Evolutionary conservation across 2,888 invertebrate species (phyloP), one percentile per base, ranked within the genome.

Genomic region (Clusia tigrina): DNA sequence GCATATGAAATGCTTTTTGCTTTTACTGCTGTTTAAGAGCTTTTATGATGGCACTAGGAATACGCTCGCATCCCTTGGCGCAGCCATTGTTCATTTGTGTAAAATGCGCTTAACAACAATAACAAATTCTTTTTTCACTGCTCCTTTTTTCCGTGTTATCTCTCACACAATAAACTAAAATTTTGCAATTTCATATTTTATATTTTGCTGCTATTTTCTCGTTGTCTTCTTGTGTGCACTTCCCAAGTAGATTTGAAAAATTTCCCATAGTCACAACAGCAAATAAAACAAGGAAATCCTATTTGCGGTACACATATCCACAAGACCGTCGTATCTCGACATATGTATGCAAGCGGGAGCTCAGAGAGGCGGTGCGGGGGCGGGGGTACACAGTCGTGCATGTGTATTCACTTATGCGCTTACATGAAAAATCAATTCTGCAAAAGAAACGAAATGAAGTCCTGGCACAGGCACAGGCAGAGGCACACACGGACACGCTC

Each of bases 351-450:
- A n/a, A n/a, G n/a, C n/a, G n/a, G n/a, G n/a, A n/a, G n/a, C n/a
- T n/a, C n/a, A n/a, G n/a, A n/a, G n/a, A n/a, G n/a, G 32, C 32
- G 12, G 32, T 32, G 6, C 6, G 6, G 32, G 32, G 6, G 32
- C 12, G 32, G 6, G 32, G 6, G 32, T 32, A 32, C 32, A 32
- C 32, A 32, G 32, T 6, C 32, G 12, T 6, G 32, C 32, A 32
- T 65, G 64, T 66, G 66, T 58, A 69, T 46, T 54, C 52, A 64
- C 63, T 62, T 73, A 73, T 73, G 70, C 68, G 65, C 67, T 73
- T 71, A 77, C 74, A 74, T 63, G 78, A 67, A 77, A 74, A 77
- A 71, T 69, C 74, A 74, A 77, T 74, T 74, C 74, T 38, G 60
- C 23, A 46, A 37, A 51, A 46, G 24, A 54, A 54, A 56, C 53